phyloP scores from a whole-genome alignment of 2,888 invertebrate species.

The Tipula unca region DNA sequence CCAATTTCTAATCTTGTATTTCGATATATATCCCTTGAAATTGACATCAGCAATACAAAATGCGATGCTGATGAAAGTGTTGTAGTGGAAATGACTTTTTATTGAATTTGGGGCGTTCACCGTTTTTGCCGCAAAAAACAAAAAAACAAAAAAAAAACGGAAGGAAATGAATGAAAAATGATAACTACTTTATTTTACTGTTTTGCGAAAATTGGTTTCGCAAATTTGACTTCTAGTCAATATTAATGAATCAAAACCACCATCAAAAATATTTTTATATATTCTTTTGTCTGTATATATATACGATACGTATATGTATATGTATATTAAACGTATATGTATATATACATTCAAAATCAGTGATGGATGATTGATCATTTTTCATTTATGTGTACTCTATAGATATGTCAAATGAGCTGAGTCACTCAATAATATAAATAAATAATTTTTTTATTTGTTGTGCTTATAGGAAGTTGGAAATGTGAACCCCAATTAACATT shows the following conservation, averaged over 20 bases:
- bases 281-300: not conserved
- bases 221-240: not conserved
- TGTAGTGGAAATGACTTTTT: constrained; percentile 8
- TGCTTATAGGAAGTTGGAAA: not conserved
- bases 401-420: constrained; percentile 8
- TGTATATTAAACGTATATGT: no score
- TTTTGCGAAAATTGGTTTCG: constrained; percentile 14
- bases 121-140: not conserved
- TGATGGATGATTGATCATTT: constrained; percentile 8
- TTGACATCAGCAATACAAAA: not conserved
- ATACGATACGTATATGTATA: no score
- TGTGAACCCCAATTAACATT: not conserved
- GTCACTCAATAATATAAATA: not conserved
- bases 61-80: not conserved
- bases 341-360: not conserved
- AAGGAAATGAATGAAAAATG: not conserved
- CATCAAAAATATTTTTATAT: not conserved
- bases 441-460: not conserved
- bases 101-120: not conserved
- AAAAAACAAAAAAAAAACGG: not conserved
- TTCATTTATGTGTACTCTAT: not conserved
- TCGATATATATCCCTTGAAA: not conserved
- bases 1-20: not conserved
- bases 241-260: constrained; percentile 3
- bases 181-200: not conserved